Evolutionary conservation across 2,888 invertebrate species (phyloP), one percentile per base, ranked within the genome.

Genomic region (Apamea monoglypha): DNA sequence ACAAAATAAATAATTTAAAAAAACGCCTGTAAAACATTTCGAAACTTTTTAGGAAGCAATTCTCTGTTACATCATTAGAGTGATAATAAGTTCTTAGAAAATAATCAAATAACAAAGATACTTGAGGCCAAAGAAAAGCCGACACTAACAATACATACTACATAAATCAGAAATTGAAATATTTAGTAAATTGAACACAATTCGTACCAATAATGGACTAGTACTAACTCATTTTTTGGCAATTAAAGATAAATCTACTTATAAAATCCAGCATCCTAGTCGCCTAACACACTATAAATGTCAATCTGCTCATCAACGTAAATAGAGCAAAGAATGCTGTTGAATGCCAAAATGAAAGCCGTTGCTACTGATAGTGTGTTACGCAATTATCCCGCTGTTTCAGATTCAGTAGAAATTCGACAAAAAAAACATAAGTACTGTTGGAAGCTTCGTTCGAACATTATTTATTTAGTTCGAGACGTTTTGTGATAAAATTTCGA

Each of bases 141-240:
- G 56, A 36, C 36, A 80, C 70, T 66, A 47, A 61, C 44, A 83
- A 71, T 44, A 68, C 10, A 73, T 29, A 56, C 56, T 44, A 64
- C 25, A 64, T 74, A 63, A 25, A 69, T 36, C 12, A 53, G 36
- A 68, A 69, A 25, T 40, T 40, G 16, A 72, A 69, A 69, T 77
- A 64, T 80, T 79, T 76, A 87, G 70, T 66, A 81, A 50, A 78
- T 40, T 85, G 87, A 88, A 89, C 83, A 88, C 83, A 88, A 84
- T 81, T 75, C 84, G 80, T 85, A 84, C 72, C 71, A 81, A 74
- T 74, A 80, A 63, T 70, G 69, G 89, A 89, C 89, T 89, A 89
- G 90, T 78, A 68, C 66, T 89, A 80, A 85, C 80, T 68, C 73
- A 84, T 64, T 86, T 82, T 89, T 89, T 89, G 89, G 90, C 84